Percentiles rank a stretch among this genome's conserved stretches.
These are phyloP conservation scores for Trinorchestia longiramus DNA, from an alignment of 1,140 invertebrate genomes.

Conservation along the genomic window DNA sequence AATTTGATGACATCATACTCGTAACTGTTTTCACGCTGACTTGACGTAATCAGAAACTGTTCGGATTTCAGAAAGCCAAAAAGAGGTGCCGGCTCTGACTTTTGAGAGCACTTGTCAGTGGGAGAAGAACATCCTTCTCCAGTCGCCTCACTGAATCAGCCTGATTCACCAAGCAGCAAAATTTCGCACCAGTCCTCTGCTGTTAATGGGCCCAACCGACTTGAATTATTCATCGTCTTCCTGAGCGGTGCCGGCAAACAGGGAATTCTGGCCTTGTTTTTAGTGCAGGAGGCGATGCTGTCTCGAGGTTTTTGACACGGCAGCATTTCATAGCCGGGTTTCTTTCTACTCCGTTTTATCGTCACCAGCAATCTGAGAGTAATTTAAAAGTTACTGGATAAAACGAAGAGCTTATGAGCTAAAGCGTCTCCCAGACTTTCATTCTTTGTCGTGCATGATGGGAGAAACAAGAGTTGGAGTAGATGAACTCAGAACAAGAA, in stretches of 20 bases:
- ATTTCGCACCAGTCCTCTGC: background rate
- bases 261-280: slow-evolving; percentile 6
- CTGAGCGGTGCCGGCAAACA: background rate
- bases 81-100: background rate
- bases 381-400: background rate
- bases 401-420: background rate
- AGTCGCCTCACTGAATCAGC: background rate
- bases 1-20: background rate
- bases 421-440: background rate
- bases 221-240: background rate
- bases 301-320: background rate
- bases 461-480: background rate
- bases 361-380: background rate
- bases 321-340: background rate
- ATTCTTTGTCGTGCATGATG: background rate
- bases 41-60: background rate
- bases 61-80: background rate
- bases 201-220: background rate
- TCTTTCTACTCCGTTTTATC: background rate
- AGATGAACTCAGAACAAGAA: too few species aligned
- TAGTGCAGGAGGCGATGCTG: background rate
- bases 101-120: background rate
- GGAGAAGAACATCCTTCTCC: background rate
- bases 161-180: background rate
- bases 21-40: background rate